These are phyloP conservation scores for Dendrolimus pini DNA, from an alignment of 2,888 invertebrate species.

Conservation along the genomic window DNA sequence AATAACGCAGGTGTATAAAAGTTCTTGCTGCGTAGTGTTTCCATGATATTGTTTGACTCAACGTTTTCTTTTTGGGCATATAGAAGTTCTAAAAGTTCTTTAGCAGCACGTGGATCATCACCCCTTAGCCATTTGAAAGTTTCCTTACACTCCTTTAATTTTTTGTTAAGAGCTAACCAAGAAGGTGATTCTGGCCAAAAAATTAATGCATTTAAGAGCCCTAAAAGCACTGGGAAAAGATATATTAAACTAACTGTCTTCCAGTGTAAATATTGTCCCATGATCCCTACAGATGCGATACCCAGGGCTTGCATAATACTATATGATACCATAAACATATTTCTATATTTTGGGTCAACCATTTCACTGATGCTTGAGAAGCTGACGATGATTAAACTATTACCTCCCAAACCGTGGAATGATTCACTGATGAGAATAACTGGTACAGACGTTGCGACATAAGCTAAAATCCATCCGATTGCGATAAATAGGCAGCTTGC, in stretches of 20 bases:
- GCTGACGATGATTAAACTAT: conserved; percentile 4
- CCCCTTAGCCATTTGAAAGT: conserved; percentile 18
- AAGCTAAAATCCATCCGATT: conserved; percentile 5
- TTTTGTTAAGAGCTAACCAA: conserved; percentile 19
- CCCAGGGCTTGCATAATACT: conserved; percentile 1
- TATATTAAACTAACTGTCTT: conserved; percentile 3
- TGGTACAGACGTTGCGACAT: neutral
- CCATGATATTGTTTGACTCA: conserved; percentile 5
- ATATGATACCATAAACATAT: conserved; percentile 6
- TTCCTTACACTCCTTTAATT: conserved; percentile 15
- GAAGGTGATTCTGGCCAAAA: conserved; percentile 20
- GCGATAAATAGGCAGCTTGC: conserved; percentile 1
- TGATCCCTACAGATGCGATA: neutral
- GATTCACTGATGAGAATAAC: conserved; percentile 4
- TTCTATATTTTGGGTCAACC: conserved; percentile 17
- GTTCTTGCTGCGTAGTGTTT: conserved; percentile 11
- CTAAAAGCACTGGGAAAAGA: conserved; percentile 6
- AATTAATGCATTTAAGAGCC: conserved; percentile 7
- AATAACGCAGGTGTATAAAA: conserved; percentile 18
- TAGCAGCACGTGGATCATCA: conserved; percentile 10
- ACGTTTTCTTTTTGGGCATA: neutral
- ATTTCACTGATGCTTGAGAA: conserved; percentile 14
- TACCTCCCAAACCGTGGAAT: conserved; percentile 5
- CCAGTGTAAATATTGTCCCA: conserved; percentile 5
- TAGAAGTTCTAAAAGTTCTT: conserved; percentile 13